Conservation (phyloP, 2,113 vertebrate genomes). For the Equus przewalskii region DNA sequence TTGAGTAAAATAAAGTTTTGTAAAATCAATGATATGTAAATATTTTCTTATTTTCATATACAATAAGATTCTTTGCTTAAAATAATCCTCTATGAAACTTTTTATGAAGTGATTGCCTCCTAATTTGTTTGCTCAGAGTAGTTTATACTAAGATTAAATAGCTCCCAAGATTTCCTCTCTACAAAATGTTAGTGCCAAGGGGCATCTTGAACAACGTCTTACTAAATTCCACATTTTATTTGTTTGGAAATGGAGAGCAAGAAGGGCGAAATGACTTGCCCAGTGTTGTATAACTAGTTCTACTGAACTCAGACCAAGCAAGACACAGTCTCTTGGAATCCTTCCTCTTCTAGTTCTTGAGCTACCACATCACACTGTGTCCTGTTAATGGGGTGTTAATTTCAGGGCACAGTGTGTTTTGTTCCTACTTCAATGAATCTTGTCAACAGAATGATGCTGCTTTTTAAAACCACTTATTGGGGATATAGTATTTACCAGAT, state of each 20-base stretch:
- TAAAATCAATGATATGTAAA: background rate
- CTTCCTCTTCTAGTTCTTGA: background rate
- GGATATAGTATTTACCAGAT: background rate
- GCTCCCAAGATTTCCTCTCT: background rate
- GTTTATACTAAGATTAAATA: background rate
- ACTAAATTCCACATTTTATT: background rate
- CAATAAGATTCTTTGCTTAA: background rate
- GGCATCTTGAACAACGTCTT: background rate
- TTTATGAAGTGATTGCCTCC: background rate
- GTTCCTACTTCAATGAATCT: background rate
- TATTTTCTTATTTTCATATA: background rate
- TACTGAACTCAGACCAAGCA: background rate
- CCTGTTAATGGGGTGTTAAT: background rate
- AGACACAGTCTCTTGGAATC: background rate
- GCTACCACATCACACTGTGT: background rate
- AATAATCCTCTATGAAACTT: background rate
- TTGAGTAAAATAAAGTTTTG: conserved; percentile 4
- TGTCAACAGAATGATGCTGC: background rate
- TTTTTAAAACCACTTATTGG: background rate
- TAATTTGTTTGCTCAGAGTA: background rate
- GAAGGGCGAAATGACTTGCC: background rate
- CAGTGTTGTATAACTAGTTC: background rate
- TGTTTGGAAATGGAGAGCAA: background rate
- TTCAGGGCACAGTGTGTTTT: background rate
- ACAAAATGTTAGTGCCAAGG: background rate